Base-by-base conservation (phyloP, 2,888 invertebrate genomes). In the Lottia scabra region DNA sequence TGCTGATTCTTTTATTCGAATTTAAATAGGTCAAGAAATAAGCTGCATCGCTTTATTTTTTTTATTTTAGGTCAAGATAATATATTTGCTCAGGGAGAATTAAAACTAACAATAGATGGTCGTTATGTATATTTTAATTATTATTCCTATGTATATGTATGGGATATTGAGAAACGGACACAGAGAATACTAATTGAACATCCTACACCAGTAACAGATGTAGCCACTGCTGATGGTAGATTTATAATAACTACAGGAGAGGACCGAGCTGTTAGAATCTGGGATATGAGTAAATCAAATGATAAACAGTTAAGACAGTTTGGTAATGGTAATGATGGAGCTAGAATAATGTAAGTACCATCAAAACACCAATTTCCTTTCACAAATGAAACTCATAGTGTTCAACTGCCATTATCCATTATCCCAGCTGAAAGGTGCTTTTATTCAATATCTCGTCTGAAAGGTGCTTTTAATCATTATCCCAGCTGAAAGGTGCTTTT, bases 201-300 rank as follows among this genome's bases (percentile, higher is more conserved):
- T 19, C 56, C 56, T 2, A 56, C 56, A 23, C 56, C 19, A 77
- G 16, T 71, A 48, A 23, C 75, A 74, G 6, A 71, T 68, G 65
- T 70, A 23, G 38, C 63, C 0, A 67, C 70, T 0, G 69, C 72
- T 26, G 70, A 70, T 62, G 27, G 67, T 48, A 44, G 43, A 27
- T 62, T 67, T 27, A 67, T 81, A 15, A 75, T 76, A 43, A 78
- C 76, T 15, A 64, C 76, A 16, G 71, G 73, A 19, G 75, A 68
- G 27, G 79, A 80, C 72, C 74, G 71, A 48, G 68, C 79, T 23
- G 45, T 81, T 38, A 48, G 79, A 27, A 67, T 80, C 45, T 78
- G 79, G 79, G 78, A 81, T 65, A 43, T 64, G 38, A 56, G 23
- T 13, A 56, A 23, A 56, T 12, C 19, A 12, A 19, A 56, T 23